These are phyloP conservation scores for Leptobrachium leishanense DNA, from an alignment of 2,113 vertebrate genomes.

Conservation along the genomic window DNA sequence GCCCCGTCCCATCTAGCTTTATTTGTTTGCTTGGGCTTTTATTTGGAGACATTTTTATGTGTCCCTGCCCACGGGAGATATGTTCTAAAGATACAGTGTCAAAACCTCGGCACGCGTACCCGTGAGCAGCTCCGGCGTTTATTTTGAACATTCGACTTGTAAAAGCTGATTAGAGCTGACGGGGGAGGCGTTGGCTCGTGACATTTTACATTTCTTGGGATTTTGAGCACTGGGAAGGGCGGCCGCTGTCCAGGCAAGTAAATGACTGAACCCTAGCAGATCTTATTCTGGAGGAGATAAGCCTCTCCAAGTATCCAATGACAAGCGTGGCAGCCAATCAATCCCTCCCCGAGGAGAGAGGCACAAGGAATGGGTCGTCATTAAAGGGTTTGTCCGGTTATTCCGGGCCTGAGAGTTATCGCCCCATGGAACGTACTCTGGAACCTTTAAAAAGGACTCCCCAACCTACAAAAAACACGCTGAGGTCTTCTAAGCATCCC, in stretches of 20 bases:
- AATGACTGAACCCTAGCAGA: neutral
- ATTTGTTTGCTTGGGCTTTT: no score
- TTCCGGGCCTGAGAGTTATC: no score
- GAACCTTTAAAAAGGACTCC: no score
- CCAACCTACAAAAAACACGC: no score
- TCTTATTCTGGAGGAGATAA: neutral
- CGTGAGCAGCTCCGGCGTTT: no score
- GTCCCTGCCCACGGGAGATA: conserved; percentile 9
- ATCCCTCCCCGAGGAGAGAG: neutral
- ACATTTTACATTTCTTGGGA: neutral
- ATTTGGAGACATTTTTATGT: neutral
- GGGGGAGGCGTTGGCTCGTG: neutral
- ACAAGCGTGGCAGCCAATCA: neutral
- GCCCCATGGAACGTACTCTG: no score
- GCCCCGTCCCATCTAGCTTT: no score
- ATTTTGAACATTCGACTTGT: neutral
- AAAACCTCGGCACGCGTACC: no score
- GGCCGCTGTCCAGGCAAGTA: neutral
- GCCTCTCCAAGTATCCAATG: neutral
- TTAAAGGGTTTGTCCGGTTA: no score
- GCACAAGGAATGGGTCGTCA: no score
- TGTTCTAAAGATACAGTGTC: conserved; percentile 21
- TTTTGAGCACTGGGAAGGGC: neutral
- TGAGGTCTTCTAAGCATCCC: no score
- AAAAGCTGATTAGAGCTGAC: neutral